Evolutionary conservation across 2,888 invertebrate genomes (phyloP).

Genomic region (Prostheceraeus crozeri): DNA sequence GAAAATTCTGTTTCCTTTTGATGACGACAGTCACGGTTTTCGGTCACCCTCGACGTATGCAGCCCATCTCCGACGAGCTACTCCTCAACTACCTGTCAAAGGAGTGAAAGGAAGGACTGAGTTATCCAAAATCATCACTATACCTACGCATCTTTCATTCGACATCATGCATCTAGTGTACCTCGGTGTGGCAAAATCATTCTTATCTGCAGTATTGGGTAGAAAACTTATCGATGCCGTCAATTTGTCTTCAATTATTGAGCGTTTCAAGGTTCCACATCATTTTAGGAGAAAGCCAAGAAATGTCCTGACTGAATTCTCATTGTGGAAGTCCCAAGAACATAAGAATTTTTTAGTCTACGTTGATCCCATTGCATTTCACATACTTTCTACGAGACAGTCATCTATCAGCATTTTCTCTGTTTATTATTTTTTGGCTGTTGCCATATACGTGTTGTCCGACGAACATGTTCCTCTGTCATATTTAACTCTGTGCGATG

Average conservation of each 20-base stretch:
- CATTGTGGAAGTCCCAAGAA: slow-evolving; percentile 7
- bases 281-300: slow-evolving; percentile 5
- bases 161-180: slow-evolving; percentile 14
- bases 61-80: background rate
- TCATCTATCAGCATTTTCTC: too few relatives aligned
- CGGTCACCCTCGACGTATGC: background rate
- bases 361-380: background rate
- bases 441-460: too few relatives aligned
- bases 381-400: too few relatives aligned
- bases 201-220: background rate
- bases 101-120: background rate
- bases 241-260: background rate
- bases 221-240: background rate
- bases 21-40: background rate
- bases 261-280: background rate
- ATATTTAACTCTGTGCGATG: too few relatives aligned
- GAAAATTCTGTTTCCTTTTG: slow-evolving; percentile 5
- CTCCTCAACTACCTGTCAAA: background rate
- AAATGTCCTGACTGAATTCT: background rate
- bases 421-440: too few relatives aligned
- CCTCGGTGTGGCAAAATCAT: slow-evolving; percentile 4
- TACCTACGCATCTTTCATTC: background rate
- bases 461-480: too few relatives aligned
- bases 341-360: slow-evolving; percentile 6
- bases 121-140: background rate